Conservation (phyloP, 1,140 invertebrate species). For the Hetaerina americana region DNA sequence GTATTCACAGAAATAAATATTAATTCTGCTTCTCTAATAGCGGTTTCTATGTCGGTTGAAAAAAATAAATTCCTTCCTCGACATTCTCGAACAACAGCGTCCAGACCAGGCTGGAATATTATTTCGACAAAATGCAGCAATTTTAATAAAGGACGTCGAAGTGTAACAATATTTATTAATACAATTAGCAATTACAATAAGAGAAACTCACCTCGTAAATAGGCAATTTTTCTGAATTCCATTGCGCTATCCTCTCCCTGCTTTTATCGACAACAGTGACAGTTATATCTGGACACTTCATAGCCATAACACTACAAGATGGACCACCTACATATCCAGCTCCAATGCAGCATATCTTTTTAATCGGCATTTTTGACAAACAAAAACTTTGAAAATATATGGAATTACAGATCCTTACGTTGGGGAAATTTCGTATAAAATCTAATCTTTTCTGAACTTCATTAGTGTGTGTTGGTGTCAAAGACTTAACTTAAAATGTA, state of each 20-base stretch:
- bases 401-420: too few relatives aligned
- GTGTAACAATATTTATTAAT: too few relatives aligned
- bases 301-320: conserved; percentile 92
- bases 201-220: conserved; percentile 89
- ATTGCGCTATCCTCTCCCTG: conserved; percentile 80
- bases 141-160: too few relatives aligned
- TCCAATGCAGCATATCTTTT: conserved; percentile 91
- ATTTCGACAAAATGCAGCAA: too few relatives aligned
- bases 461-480: too few relatives aligned
- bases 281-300: conserved; percentile 88
- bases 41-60: conserved; percentile 77
- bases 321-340: conserved; percentile 99
- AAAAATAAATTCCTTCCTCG: conserved; percentile 89
- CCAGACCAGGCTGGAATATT: conserved; percentile 69
- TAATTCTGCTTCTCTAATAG: conserved; percentile 88
- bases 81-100: conserved; percentile 81
- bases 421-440: too few relatives aligned
- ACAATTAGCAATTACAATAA: too few relatives aligned
- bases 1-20: conserved; percentile 99
- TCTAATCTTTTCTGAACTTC: too few relatives aligned
- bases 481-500: too few relatives aligned
- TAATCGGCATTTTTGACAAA: conserved; percentile 51
- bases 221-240: conserved; percentile 94
- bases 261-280: conserved; percentile 95
- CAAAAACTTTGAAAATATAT: too few relatives aligned